These are phyloP conservation scores for Cybosia mesomella DNA, from an alignment of 2,888 invertebrate species.

Conservation along the genomic window DNA sequence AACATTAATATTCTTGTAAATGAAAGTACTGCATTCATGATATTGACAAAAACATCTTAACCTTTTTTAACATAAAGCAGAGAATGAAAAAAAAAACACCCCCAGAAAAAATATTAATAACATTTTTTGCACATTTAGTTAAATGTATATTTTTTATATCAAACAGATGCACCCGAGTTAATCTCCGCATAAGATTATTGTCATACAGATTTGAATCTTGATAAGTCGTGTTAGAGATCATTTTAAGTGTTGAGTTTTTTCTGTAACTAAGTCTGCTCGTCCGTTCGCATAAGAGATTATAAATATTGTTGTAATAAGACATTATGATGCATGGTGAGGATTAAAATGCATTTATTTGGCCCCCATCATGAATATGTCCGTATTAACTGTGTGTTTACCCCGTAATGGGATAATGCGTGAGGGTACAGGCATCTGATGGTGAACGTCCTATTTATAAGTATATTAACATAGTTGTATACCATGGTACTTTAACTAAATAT, in stretches of 20 bases:
- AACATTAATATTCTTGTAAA: neutral
- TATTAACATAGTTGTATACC: neutral
- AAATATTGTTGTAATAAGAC: constrained; percentile 63
- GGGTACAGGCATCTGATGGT: constrained; percentile 18
- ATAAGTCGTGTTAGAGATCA: constrained; percentile 28
- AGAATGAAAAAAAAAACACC: constrained; percentile 13
- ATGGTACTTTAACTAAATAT: neutral
- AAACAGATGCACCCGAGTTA: constrained; percentile 52
- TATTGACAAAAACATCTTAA: constrained; percentile 16
- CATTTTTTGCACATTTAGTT: constrained; percentile 50
- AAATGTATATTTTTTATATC: constrained; percentile 48
- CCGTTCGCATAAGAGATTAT: constrained; percentile 64
- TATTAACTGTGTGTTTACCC: constrained; percentile 43
- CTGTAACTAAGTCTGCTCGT: constrained; percentile 48
- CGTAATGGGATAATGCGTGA: constrained; percentile 26
- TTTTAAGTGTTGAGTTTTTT: constrained; percentile 42
- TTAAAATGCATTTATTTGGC: constrained; percentile 55
- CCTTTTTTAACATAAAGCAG: constrained; percentile 14
- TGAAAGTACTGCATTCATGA: constrained; percentile 3
- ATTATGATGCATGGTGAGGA: constrained; percentile 60
- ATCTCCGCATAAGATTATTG: constrained; percentile 27
- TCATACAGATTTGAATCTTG: constrained; percentile 32
- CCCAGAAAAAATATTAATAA: constrained; percentile 37
- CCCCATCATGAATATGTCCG: constrained; percentile 47
- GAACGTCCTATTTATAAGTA: constrained; percentile 5